Conservation (phyloP, 2,113 vertebrate genomes). For the Aplodontia rufa region DNA sequence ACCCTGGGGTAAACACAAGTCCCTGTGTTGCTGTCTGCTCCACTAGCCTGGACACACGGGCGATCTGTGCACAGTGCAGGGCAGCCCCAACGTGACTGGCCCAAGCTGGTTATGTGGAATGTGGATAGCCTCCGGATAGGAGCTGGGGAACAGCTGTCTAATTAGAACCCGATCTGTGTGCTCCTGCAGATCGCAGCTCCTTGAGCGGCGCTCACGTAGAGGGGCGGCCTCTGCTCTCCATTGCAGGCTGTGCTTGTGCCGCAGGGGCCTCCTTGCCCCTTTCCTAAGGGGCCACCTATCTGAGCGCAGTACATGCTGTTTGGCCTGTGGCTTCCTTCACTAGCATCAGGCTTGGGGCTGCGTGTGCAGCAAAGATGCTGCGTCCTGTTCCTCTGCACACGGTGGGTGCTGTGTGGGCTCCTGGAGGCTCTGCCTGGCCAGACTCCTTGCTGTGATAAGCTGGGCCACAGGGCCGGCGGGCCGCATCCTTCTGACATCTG, state of each 20-base stretch:
- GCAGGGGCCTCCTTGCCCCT: not conserved
- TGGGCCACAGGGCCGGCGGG: not conserved
- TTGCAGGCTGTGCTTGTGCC: no score
- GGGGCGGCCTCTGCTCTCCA: no score
- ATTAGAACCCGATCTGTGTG: not conserved
- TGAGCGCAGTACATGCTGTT: rapidly evolving
- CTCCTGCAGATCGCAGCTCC: not conserved
- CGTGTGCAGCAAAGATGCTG: rapidly evolving
- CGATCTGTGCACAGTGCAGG: not conserved
- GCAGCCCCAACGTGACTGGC: no score
- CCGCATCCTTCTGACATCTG: rapidly evolving
- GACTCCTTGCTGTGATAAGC: not conserved
- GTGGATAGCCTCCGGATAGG: not conserved
- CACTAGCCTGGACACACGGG: no score
- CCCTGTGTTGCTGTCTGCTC: not conserved
- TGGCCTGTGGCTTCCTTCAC: rapidly evolving
- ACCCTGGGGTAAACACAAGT: not conserved
- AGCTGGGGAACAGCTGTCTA: not conserved
- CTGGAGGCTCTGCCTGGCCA: not conserved
- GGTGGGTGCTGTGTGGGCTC: not conserved
- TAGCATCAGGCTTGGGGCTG: rapidly evolving
- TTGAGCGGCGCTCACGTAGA: no score
- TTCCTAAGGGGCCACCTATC: no score
- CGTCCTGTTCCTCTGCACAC: not conserved
- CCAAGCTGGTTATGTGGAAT: no score